Percentiles rank a stretch among this genome's conserved stretches.
These are phyloP conservation scores for Gallinago nigripennis DNA, from an alignment of 2,797 vertebrate genomes.

Conservation along the genomic window DNA sequence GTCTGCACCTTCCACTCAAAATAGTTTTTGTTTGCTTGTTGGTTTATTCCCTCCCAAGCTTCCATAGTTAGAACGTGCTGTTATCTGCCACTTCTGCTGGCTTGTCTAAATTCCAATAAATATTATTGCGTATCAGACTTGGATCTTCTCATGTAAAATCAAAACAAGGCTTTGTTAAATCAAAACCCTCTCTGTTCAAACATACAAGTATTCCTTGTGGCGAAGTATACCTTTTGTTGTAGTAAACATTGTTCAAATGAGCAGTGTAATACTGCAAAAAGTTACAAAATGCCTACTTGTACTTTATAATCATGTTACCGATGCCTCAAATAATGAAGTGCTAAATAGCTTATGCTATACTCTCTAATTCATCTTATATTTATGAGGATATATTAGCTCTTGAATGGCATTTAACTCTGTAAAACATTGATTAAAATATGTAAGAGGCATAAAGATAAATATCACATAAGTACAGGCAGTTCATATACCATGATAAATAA, in stretches of 20 bases:
- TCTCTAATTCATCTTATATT: background rate
- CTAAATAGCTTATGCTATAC: background rate
- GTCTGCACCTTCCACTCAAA: background rate
- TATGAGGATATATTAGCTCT: background rate
- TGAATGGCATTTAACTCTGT: background rate
- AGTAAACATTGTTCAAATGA: background rate
- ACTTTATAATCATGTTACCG: background rate
- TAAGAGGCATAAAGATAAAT: background rate
- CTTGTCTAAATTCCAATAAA: background rate
- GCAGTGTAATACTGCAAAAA: background rate
- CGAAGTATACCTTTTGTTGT: background rate
- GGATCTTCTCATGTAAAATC: background rate
- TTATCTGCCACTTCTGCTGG: background rate
- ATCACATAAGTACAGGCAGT: background rate
- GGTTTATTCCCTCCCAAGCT: background rate
- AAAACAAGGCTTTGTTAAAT: background rate
- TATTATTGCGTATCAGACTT: background rate
- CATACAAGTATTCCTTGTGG: background rate
- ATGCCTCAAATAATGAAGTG: background rate
- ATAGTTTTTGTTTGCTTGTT: background rate
- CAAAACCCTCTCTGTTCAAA: background rate
- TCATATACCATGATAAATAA: background rate
- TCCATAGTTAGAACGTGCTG: background rate
- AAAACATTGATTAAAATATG: background rate
- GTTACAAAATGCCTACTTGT: background rate